Base-by-base conservation (phyloP, 2,113 vertebrate genomes). In the Verasper variegatus region DNA sequence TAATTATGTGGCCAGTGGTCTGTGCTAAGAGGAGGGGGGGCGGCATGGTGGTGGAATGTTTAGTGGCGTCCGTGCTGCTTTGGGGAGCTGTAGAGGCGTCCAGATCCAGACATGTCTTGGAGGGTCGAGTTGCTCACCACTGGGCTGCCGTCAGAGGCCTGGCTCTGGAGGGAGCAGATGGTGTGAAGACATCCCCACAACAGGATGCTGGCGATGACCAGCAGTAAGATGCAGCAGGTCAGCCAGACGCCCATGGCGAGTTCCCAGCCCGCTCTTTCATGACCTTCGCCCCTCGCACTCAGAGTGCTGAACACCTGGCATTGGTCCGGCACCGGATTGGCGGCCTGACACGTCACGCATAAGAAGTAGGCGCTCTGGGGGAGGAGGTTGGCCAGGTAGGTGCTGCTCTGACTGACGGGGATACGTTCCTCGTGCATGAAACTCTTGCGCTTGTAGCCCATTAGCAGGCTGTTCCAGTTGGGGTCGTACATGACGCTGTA, bases 401-500 rank as follows among this genome's bases (percentile, higher is more conserved):
- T 90, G 65, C 90, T 94, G 60, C 95, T 96, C 65, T 94, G 95
- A 23, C 93, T 96, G 45, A 92, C 87, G 0, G 96, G 96, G 71
- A 97, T 94, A 62, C 95, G 92, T 42, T 96, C 95, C 79, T 97
- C 96, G 20, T 93, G 93, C 88, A 95, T 93, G 74, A 97, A 96
- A 64, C 88, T 94, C 81, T 95, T 95, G 52, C 94, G 94, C 0
- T 95, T 94, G 87, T 95, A 96, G 60, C 92, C 93, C 60, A 94
- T 93, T 3, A 95, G 75, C 78, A 94, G 86, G 76, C 91, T 95
- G 89, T 95, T 95, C 96, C 95, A 96, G 93, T 95, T 96, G 11
- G 96, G 95, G 79, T 96, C 94, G 84, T 97, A 97, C 95, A 96
- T 96, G 83, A 97, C 87, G 24, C 96, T 97, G 92, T 97, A 97